These are phyloP conservation scores for Perca flavescens DNA, from an alignment of 2,113 vertebrate species.

Conservation along the genomic window DNA sequence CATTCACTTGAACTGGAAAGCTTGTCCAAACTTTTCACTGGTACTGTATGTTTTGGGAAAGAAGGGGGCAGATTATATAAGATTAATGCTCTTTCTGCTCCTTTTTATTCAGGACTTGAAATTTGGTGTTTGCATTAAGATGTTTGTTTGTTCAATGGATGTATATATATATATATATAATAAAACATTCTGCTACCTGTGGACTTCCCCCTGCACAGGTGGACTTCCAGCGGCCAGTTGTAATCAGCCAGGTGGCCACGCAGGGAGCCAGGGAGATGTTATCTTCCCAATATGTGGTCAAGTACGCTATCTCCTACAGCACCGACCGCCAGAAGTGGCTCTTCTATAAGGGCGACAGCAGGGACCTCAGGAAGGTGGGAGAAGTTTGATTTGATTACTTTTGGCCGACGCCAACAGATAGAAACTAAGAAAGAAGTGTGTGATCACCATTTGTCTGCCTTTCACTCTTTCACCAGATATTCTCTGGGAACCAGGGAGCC, in stretches of 20 bases:
- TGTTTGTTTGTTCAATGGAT: too few species aligned
- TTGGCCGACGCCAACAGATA: not conserved
- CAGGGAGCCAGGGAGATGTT: slow-evolving; percentile 92
- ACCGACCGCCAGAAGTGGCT: slow-evolving; percentile 88
- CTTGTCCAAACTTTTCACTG: too few species aligned
- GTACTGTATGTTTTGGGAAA: too few species aligned
- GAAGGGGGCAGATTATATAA: too few species aligned
- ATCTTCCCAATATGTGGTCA: slow-evolving; percentile 80
- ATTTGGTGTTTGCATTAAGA: too few species aligned
- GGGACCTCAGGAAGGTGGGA: slow-evolving; percentile 81
- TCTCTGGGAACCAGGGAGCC: slow-evolving; percentile 89
- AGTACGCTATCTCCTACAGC: slow-evolving; percentile 91
- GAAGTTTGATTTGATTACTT: not conserved
- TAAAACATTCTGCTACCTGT: not conserved
- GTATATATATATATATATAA: too few species aligned
- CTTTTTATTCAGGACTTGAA: too few species aligned
- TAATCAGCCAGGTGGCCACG: slow-evolving; percentile 92
- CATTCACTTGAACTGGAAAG: too few species aligned
- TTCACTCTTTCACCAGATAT: slow-evolving; percentile 79
- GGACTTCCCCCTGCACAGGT: slow-evolving; percentile 80
- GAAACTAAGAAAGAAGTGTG: not conserved
- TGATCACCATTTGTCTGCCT: slow-evolving; percentile 4
- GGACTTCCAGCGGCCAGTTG: slow-evolving; percentile 90
- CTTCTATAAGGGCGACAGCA: slow-evolving; percentile 90
- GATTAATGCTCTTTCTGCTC: too few species aligned